Percentiles rank a stretch among this genome's conserved stretches.
These are phyloP conservation scores for Grapholita molesta DNA, from an alignment of 1,140 invertebrate species.

Conservation along the genomic window DNA sequence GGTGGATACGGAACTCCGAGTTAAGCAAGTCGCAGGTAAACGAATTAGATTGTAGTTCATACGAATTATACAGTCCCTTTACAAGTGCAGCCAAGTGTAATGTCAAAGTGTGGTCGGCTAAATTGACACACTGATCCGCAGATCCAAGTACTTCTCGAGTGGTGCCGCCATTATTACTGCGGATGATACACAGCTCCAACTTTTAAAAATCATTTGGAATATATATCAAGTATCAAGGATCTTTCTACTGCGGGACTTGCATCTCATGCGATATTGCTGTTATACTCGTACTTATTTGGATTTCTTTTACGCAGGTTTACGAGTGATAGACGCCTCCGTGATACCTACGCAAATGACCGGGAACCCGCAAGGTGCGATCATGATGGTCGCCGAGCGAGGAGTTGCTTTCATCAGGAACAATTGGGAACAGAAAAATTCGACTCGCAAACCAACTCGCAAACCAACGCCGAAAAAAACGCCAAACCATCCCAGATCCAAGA, in stretches of 20 bases:
- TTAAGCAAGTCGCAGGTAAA: constrained; percentile 65
- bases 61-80: too few relatives aligned
- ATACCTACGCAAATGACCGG: constrained; percentile 78
- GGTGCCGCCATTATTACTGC: too few relatives aligned
- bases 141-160: too few relatives aligned
- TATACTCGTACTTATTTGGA: not conserved
- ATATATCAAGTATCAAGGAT: too few relatives aligned
- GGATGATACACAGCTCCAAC: too few relatives aligned
- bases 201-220: too few relatives aligned
- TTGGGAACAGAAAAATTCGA: constrained; percentile 56
- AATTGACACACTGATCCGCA: too few relatives aligned
- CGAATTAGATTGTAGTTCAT: not conserved
- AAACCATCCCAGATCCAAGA: not conserved
- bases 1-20: constrained; percentile 71
- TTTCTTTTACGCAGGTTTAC: constrained; percentile 79
- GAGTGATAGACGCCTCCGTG: constrained; percentile 84
- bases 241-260: too few relatives aligned
- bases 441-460: too few relatives aligned
- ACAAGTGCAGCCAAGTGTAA: too few relatives aligned
- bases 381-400: constrained; percentile 90
- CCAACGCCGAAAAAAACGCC: not conserved
- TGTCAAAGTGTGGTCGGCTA: too few relatives aligned
- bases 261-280: constrained; percentile 12
- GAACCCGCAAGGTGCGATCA: constrained; percentile 87
- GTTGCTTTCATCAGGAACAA: constrained; percentile 84